Conservation (phyloP, 2,797 vertebrate genomes). For the Sciurus vulgaris region DNA sequence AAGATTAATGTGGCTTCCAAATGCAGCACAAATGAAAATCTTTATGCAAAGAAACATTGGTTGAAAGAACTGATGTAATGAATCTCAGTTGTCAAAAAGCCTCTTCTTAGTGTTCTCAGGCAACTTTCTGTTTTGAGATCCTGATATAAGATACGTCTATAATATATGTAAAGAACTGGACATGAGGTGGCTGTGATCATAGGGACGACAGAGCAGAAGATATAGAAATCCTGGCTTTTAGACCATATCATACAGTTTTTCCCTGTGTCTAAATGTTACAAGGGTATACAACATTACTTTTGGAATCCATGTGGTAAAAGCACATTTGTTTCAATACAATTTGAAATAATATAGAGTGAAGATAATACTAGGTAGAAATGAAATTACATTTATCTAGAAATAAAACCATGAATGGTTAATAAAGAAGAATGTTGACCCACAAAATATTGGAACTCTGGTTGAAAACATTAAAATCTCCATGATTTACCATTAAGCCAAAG, state of each 20-base stretch:
- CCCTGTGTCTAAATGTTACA: conserved; percentile 74
- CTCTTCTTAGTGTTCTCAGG: conserved; percentile 80
- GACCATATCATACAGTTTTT: conserved; percentile 71
- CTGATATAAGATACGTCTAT: conserved; percentile 59
- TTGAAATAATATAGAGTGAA: conserved; percentile 69
- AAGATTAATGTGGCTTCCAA: conserved; percentile 71
- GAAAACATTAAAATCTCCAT: conserved; percentile 49
- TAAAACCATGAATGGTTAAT: conserved; percentile 56
- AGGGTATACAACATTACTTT: conserved; percentile 58
- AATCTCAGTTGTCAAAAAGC: conserved; percentile 81
- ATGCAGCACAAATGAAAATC: conserved; percentile 70
- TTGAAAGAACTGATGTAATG: conserved; percentile 73
- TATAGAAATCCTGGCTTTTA: conserved; percentile 59
- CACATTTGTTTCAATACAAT: conserved; percentile 57
- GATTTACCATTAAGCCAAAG: neutral
- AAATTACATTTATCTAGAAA: conserved; percentile 75
- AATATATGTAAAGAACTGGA: conserved; percentile 48
- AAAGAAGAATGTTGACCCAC: conserved; percentile 56
- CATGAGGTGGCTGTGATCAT: neutral
- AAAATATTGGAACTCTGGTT: conserved; percentile 24
- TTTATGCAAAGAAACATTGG: conserved; percentile 82
- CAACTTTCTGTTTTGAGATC: conserved; percentile 81
- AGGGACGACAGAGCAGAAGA: neutral
- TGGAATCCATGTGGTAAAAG: conserved; percentile 77
- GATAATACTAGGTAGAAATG: conserved; percentile 67